phyloP scores from a whole-genome alignment of 2,113 vertebrate species.

The Eublepharis macularius region DNA sequence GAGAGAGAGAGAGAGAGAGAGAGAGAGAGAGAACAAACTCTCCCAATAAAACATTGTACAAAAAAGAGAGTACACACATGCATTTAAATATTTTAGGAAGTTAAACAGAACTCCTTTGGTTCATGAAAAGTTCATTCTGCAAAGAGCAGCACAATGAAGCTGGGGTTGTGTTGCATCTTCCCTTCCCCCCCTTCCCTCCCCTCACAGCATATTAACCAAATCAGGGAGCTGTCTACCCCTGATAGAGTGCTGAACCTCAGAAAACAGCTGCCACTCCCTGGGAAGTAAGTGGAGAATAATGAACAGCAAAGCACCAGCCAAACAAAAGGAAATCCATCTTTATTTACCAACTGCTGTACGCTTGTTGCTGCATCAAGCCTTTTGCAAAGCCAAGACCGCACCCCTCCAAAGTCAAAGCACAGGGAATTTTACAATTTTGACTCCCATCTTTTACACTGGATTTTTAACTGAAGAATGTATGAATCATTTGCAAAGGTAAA shows the following conservation, averaged over 20 bases:
- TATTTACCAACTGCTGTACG: slow-evolving; percentile 89
- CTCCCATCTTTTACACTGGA: slow-evolving; percentile 38
- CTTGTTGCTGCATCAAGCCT: slow-evolving; percentile 73
- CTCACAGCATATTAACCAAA: slow-evolving; percentile 70
- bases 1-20: slow-evolving; percentile 29
- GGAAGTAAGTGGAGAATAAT: slow-evolving; percentile 92
- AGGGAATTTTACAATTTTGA: slow-evolving; percentile 22
- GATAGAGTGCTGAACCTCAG: slow-evolving; percentile 93
- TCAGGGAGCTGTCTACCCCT: slow-evolving; percentile 90
- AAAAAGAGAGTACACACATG: not conserved
- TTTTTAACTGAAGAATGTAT: slow-evolving; percentile 1
- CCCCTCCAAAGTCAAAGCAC: slow-evolving; percentile 54
- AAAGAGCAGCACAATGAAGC: slow-evolving; percentile 64
- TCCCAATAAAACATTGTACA: slow-evolving; percentile 21
- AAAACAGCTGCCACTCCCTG: slow-evolving; percentile 94
- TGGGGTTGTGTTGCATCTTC: slow-evolving; percentile 45
- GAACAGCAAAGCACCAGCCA: slow-evolving; percentile 79
- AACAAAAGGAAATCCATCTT: slow-evolving; percentile 94
- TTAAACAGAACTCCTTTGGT: slow-evolving; percentile 61
- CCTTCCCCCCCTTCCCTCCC: slow-evolving; percentile 60
- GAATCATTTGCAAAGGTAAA: not conserved
- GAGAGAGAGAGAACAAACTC: slow-evolving; percentile 17
- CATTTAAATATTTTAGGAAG: slow-evolving; percentile 55
- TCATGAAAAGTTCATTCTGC: slow-evolving; percentile 74
- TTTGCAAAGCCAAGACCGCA: slow-evolving; percentile 71